A percentile compares a stretch with the other conserved stretches of the same genome.
phyloP scores from a whole-genome alignment of 1,140 invertebrate species.

The Apis florea region DNA sequence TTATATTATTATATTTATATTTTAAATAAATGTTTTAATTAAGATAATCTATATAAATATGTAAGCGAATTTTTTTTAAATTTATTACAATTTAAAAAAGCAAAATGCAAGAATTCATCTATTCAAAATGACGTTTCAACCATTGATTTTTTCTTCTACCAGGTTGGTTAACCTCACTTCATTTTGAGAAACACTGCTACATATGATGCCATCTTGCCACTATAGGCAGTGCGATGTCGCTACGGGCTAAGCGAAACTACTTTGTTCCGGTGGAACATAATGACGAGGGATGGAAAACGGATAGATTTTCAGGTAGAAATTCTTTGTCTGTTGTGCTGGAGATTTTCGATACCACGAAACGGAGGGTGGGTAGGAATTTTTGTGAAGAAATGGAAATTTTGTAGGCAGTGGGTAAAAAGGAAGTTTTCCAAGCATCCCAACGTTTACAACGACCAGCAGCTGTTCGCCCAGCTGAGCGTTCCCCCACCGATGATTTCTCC shows the following conservation, averaged over 20 bases:
- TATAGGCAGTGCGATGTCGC: conserved; percentile 25
- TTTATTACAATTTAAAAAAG: not conserved
- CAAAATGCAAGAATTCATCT: not conserved
- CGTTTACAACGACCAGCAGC: conserved; percentile 52
- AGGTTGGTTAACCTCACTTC: not conserved
- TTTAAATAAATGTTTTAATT: too few relatives aligned
- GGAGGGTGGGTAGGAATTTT: not conserved
- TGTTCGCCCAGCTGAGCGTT: conserved; percentile 66
- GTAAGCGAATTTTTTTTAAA: not conserved
- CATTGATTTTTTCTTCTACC: not conserved
- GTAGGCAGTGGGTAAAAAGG: conserved; percentile 18
- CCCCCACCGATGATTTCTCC: conserved; percentile 26
- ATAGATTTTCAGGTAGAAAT: not conserved
- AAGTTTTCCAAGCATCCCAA: conserved; percentile 31
- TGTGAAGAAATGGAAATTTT: conserved; percentile 11
- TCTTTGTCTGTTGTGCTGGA: not conserved
- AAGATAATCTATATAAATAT: too few relatives aligned
- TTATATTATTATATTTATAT: too few relatives aligned
- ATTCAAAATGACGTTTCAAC: not conserved
- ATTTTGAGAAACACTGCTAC: conserved; percentile 40
- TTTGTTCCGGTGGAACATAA: not conserved
- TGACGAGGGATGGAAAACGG: not conserved
- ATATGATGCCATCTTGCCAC: conserved; percentile 40
- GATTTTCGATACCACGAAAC: not conserved
- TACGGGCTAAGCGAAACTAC: conserved; percentile 4